phyloP scores from a whole-genome alignment of 2,797 vertebrate genomes.

The Catostomus latipinnis region DNA sequence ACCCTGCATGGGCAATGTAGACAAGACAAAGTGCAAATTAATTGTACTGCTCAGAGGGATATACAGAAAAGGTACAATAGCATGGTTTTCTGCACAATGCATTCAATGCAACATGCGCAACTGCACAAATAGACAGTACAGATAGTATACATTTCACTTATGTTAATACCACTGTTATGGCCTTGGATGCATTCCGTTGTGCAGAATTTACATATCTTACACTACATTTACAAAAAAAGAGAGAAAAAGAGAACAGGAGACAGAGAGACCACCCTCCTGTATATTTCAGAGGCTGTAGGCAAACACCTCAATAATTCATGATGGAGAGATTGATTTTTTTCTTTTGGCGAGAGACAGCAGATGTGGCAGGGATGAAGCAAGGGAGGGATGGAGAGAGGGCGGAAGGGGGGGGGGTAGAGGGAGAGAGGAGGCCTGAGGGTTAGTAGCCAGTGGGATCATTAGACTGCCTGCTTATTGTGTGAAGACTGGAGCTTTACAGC shows the following conservation, averaged over 20 bases:
- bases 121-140: slow-evolving; percentile 7
- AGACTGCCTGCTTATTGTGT: slow-evolving; percentile 70
- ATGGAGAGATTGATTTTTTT: slow-evolving; percentile 71
- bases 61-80: not conserved
- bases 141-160: too few species aligned
- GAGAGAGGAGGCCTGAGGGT: slow-evolving; percentile 63
- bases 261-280: slow-evolving; percentile 71
- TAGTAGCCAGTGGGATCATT: slow-evolving; percentile 58
- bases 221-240: slow-evolving; percentile 53
- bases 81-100: not conserved
- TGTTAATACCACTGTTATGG: too few species aligned
- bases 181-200: slow-evolving; percentile 9
- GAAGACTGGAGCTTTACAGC: slow-evolving; percentile 52
- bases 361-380: slow-evolving; percentile 57
- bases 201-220: slow-evolving; percentile 48
- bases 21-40: slow-evolving; percentile 3
- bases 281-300: slow-evolving; percentile 85
- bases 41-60: slow-evolving; percentile 5
- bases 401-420: slow-evolving; percentile 58
- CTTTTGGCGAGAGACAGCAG: slow-evolving; percentile 62
- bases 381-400: slow-evolving; percentile 59
- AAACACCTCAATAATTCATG: slow-evolving; percentile 94
- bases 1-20: not conserved
- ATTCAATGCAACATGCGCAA: not conserved
- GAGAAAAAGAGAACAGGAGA: slow-evolving; percentile 67